phyloP scores from a whole-genome alignment of 2,888 invertebrate species.

The Lottia gigantea region DNA sequence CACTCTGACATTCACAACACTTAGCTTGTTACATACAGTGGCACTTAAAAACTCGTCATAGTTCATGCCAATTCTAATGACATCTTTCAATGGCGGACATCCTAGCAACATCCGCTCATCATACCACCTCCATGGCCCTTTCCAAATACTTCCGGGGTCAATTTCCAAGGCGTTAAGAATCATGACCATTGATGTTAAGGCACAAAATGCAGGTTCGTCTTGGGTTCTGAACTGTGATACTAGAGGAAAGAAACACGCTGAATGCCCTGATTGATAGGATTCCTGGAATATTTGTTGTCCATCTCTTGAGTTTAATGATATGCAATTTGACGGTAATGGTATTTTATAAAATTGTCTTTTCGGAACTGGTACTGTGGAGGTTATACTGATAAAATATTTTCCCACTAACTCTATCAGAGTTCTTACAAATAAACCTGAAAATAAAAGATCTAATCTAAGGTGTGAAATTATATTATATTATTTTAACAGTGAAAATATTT shows the following conservation, averaged over 20 bases:
- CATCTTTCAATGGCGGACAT: constrained; percentile 62
- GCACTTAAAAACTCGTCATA: constrained; percentile 65
- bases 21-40: constrained; percentile 65
- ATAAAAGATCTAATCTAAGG: too few species aligned
- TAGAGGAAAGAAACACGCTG: constrained; percentile 66
- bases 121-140: constrained; percentile 68
- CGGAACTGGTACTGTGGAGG: background rate
- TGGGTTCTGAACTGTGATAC: constrained; percentile 68
- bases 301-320: constrained; percentile 61
- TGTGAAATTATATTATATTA: too few species aligned
- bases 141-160: constrained; percentile 65
- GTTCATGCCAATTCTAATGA: constrained; percentile 61
- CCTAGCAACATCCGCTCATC: constrained; percentile 69
- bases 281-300: constrained; percentile 65
- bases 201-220: constrained; percentile 69
- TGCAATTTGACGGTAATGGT: constrained; percentile 61
- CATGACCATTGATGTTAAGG: constrained; percentile 67
- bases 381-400: too few species aligned
- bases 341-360: constrained; percentile 54
- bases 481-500: too few species aligned
- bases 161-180: constrained; percentile 67
- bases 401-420: too few species aligned
- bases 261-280: constrained; percentile 58
- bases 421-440: too few species aligned
- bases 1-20: constrained; percentile 34